Conservation (phyloP, 2,113 vertebrate species). For the Anguilla rostrata region DNA sequence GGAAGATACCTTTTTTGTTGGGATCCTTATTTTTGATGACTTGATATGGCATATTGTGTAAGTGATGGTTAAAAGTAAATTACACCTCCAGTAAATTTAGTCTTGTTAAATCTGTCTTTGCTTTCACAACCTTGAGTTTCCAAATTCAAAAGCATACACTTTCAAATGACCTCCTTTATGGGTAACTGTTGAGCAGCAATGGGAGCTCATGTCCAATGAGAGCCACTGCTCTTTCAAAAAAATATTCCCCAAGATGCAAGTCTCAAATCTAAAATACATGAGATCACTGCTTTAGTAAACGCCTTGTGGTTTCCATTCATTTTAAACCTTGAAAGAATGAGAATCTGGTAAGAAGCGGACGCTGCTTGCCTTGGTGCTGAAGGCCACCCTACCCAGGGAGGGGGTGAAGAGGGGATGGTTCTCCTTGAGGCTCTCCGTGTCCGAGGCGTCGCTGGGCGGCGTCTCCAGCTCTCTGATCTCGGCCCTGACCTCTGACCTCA, state of each 20-base stretch:
- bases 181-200: neutral
- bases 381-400: slow-evolving; percentile 4
- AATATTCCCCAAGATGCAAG: neutral
- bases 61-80: too few species aligned
- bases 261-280: neutral
- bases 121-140: neutral
- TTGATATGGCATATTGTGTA: too few species aligned
- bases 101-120: too few species aligned
- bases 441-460: slow-evolving; percentile 48
- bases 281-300: neutral
- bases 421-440: slow-evolving; percentile 59
- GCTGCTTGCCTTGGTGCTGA: slow-evolving; percentile 31
- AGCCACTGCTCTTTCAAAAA: neutral
- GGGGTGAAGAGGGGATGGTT: slow-evolving; percentile 46
- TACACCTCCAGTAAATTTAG: too few species aligned
- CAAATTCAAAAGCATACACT: neutral
- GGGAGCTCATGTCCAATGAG: neutral
- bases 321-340: neutral
- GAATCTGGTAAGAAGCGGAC: neutral
- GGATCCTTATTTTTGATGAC: too few species aligned
- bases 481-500: slow-evolving; percentile 70
- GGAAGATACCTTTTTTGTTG: too few species aligned
- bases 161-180: neutral
- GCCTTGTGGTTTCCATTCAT: neutral
- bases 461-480: slow-evolving; percentile 60